phyloP scores from a whole-genome alignment of 2,888 invertebrate genomes.

The Coecobrya sp. region DNA sequence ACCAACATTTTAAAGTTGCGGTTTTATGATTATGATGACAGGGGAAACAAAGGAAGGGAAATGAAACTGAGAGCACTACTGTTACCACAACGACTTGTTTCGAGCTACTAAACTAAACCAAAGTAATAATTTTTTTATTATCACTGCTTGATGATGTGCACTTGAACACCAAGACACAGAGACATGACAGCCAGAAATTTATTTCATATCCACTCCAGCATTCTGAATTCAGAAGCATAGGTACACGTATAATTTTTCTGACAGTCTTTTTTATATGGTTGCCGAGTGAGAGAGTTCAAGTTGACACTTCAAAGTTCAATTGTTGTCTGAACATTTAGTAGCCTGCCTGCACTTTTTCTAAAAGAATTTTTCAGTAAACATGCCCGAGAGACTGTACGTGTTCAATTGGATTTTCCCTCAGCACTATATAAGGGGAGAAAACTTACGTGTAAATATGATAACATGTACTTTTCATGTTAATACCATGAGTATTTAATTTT shows the following conservation, averaged over 20 bases:
- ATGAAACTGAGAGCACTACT: too few species aligned
- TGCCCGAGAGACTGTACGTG: background rate
- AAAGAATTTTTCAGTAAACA: background rate
- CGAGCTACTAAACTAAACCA: too few species aligned
- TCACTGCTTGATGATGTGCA: background rate
- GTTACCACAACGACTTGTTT: too few species aligned
- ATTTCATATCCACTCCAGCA: background rate
- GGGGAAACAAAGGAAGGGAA: too few species aligned
- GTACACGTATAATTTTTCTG: background rate
- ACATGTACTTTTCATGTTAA: too few species aligned
- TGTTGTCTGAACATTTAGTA: background rate
- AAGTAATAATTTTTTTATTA: too few species aligned
- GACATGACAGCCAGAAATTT: background rate
- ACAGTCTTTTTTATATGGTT: background rate
- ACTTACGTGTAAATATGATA: too few species aligned
- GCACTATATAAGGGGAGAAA: background rate
- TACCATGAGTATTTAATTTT: too few species aligned
- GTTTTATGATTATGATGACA: too few species aligned
- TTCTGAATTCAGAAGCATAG: too few species aligned
- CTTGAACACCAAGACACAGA: background rate
- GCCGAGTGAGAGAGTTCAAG: background rate
- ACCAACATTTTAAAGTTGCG: too few species aligned
- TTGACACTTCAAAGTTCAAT: slow-evolving; percentile 49
- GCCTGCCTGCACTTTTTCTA: background rate
- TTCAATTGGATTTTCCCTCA: background rate